Evolutionary conservation across 2,113 vertebrate genomes (phyloP).

Genomic region (Rhabdomys dilectus): DNA sequence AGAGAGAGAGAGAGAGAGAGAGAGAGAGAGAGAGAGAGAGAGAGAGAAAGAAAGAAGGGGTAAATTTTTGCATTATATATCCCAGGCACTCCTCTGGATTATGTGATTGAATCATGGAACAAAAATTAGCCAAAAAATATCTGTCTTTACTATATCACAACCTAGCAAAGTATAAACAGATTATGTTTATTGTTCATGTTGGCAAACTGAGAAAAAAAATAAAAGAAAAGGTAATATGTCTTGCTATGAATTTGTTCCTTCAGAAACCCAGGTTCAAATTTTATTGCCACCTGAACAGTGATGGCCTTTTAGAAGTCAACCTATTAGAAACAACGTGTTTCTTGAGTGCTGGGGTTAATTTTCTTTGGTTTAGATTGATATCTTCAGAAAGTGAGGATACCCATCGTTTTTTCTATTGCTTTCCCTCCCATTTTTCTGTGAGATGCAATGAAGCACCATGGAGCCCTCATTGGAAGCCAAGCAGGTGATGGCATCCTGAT

Average conservation of each 20-base stretch:
- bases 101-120: not conserved
- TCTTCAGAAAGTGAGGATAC: not conserved
- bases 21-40: not conserved
- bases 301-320: too few relatives aligned
- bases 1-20: not conserved
- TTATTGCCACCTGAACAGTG: not conserved
- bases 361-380: not conserved
- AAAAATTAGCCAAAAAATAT: not conserved
- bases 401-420: not conserved
- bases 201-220: not conserved
- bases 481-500: too few relatives aligned
- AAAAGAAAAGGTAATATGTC: not conserved
- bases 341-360: not conserved
- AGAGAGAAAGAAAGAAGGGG: not conserved
- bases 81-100: not conserved
- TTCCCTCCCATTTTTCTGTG: not conserved
- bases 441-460: not conserved
- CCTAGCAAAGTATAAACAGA: not conserved
- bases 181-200: not conserved
- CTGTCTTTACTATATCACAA: not conserved
- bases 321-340: not conserved
- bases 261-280: not conserved
- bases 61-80: not conserved
- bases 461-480: not conserved
- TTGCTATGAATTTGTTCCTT: not conserved